Evolutionary conservation across 2,888 invertebrate genomes (phyloP).

Genomic region (Phytoseiulus persimilis): DNA sequence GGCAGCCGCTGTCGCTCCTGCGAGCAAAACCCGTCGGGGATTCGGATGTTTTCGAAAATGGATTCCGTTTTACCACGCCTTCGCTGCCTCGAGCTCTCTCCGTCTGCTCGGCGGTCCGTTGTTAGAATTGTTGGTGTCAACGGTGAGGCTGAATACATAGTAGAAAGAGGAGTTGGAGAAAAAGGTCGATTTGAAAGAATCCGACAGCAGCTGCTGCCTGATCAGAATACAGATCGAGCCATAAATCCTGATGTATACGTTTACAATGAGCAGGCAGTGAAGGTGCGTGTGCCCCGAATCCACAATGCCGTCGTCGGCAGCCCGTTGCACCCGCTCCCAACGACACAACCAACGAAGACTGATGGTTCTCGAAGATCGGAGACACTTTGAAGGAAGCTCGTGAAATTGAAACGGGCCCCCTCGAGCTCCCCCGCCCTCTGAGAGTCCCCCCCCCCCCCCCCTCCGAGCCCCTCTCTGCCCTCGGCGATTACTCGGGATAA

Average conservation of each 20-base stretch:
- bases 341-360: not conserved
- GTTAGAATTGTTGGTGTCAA: not conserved
- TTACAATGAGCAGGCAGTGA: constrained; percentile 22
- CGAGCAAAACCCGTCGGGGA: no score
- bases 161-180: not conserved
- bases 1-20: no score
- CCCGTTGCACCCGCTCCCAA: not conserved
- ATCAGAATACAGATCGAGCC: constrained; percentile 26
- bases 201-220: constrained; percentile 6
- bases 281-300: constrained; percentile 33
- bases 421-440: no score
- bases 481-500: no score
- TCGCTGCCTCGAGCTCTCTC: not conserved
- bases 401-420: not conserved
- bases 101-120: not conserved
- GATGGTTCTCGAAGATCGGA: not conserved
- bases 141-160: not conserved
- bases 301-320: not conserved
- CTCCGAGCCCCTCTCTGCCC: no score
- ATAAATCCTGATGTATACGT: constrained; percentile 36
- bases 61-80: not conserved
- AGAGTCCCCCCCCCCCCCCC: not conserved
- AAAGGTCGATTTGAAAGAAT: constrained; percentile 5
- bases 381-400: not conserved
- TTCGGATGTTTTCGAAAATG: no score